Conservation (phyloP, 1,140 invertebrate species). For the Lordiphosa collinella region DNA sequence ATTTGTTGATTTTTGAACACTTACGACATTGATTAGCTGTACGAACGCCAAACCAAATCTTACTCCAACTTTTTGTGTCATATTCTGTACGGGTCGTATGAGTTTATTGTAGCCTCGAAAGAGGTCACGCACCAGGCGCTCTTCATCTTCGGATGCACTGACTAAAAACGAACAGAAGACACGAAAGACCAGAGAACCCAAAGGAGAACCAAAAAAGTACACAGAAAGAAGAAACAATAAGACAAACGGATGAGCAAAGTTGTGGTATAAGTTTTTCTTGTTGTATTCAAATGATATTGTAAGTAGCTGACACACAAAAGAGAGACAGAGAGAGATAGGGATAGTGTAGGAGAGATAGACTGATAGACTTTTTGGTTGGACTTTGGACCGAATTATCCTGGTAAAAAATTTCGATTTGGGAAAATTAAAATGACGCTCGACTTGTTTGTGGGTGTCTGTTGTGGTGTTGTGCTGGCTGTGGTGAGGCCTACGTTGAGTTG, state of each 20-base stretch:
- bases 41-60: constrained; percentile 98
- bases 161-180: constrained; percentile 61
- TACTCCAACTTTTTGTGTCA: constrained; percentile 98
- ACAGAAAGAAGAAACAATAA: constrained; percentile 52
- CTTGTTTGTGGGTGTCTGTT: constrained; percentile 7
- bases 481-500: not conserved
- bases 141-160: constrained; percentile 90
- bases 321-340: constrained; percentile 30
- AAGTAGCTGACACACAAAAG: constrained; percentile 35
- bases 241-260: constrained; percentile 62
- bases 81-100: constrained; percentile 98
- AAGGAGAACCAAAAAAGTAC: not conserved
- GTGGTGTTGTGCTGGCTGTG: constrained; percentile 9
- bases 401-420: constrained; percentile 37
- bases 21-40: constrained; percentile 99
- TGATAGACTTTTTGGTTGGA: constrained; percentile 13
- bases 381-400: constrained; percentile 47
- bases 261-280: constrained; percentile 49
- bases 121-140: constrained; percentile 95
- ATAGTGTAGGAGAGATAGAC: constrained; percentile 14
- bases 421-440: constrained; percentile 48
- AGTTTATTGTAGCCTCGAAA: constrained; percentile 99
- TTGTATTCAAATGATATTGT: constrained; percentile 44
- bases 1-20: constrained; percentile 80
- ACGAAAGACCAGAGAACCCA: constrained; percentile 8